Conservation (phyloP, 2,797 vertebrate species). For the Aeoliscus strigatus region DNA sequence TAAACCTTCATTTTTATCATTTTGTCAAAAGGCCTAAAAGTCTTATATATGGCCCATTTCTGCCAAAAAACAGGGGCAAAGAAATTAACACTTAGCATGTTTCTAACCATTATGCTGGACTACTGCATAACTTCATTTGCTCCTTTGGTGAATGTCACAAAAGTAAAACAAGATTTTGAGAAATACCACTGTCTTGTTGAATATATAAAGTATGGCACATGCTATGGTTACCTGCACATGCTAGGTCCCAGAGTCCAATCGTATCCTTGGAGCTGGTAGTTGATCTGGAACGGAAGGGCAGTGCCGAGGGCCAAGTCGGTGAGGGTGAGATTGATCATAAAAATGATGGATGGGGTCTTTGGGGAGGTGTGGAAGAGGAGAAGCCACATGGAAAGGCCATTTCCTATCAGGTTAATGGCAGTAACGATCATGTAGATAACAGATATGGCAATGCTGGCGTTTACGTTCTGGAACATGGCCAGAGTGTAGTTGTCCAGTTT, state of each 20-base stretch:
- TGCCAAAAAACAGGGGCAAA: no score
- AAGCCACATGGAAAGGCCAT: slow-evolving; percentile 87
- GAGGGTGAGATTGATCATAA: slow-evolving; percentile 93
- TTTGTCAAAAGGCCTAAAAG: no score
- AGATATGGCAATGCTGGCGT: slow-evolving; percentile 66
- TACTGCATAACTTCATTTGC: no score
- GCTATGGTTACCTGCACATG: slow-evolving; percentile 84
- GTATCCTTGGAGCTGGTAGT: slow-evolving; percentile 77
- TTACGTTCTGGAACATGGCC: slow-evolving; percentile 67
- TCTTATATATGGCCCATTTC: no score
- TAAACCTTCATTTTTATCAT: no score
- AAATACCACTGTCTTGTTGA: no score
- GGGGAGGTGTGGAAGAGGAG: slow-evolving; percentile 81
- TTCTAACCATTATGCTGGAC: no score
- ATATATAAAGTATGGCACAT: no score
- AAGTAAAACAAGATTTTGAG: no score
- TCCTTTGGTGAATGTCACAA: no score
- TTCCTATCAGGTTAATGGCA: slow-evolving; percentile 79
- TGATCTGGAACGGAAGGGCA: slow-evolving; percentile 88
- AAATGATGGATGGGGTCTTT: slow-evolving; percentile 83
- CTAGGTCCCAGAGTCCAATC: slow-evolving; percentile 79
- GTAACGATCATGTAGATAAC: slow-evolving; percentile 79
- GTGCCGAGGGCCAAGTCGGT: slow-evolving; percentile 82
- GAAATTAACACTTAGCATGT: no score
- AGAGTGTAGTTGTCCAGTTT: slow-evolving; percentile 79